Conservation (phyloP, 1,140 invertebrate species). For the Alviniconcha marisindica region DNA sequence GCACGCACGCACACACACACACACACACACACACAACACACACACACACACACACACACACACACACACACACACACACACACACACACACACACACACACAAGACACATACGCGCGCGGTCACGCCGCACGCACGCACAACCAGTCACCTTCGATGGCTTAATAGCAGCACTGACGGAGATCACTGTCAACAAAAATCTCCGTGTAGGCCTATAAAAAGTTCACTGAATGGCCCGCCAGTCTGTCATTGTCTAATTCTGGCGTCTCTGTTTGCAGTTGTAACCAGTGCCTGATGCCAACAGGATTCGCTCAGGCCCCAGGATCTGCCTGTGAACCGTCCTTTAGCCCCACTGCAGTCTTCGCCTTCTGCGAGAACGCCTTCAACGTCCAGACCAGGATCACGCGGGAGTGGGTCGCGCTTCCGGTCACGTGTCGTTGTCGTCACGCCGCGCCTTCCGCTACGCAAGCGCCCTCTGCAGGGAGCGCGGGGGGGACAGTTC, state of each 20-base stretch:
- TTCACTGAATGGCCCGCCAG: too few species aligned
- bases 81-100: too few species aligned
- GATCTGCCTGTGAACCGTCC: background rate
- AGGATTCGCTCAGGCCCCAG: background rate
- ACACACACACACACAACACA: too few species aligned
- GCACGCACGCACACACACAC: too few species aligned
- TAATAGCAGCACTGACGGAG: background rate
- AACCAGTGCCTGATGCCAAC: background rate
- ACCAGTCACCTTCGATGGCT: background rate
- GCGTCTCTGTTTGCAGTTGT: background rate
- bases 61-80: too few species aligned
- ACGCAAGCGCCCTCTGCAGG: constrained; percentile 13
- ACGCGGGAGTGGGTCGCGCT: background rate
- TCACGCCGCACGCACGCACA: too few species aligned
- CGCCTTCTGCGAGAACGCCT: constrained; percentile 13
- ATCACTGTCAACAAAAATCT: background rate
- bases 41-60: too few species aligned
- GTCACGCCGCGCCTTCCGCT: background rate
- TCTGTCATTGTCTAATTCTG: background rate
- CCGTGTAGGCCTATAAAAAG: too few species aligned
- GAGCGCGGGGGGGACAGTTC: too few species aligned
- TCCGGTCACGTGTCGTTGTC: constrained; percentile 30
- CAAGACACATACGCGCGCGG: too few species aligned
- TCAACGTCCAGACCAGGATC: background rate
- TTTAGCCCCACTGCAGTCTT: background rate